These are phyloP conservation scores for Rhinella marina DNA, from an alignment of 2,797 vertebrate species.

Conservation along the genomic window DNA sequence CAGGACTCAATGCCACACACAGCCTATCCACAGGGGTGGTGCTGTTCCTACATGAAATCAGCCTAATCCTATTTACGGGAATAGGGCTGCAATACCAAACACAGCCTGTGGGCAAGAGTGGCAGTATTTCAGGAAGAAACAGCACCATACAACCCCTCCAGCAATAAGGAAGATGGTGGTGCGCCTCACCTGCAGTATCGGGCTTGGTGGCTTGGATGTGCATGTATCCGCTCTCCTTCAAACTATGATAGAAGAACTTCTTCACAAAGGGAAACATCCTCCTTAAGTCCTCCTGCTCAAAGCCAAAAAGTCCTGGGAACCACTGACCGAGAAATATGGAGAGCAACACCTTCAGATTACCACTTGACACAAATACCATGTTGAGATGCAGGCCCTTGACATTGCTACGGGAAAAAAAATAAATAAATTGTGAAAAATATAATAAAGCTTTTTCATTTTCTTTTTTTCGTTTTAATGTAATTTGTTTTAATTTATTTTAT, in stretches of 20 bases:
- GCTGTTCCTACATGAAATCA: no score
- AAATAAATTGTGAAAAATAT: background rate
- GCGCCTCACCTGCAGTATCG: conserved; percentile 71
- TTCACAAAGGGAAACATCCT: conserved; percentile 70
- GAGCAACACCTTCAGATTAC: conserved; percentile 59
- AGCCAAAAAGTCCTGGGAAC: conserved; percentile 70
- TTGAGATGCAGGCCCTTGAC: conserved; percentile 79
- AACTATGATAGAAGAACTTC: conserved; percentile 64
- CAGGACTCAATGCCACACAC: no score
- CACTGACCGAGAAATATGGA: conserved; percentile 68
- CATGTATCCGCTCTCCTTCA: conserved; percentile 74
- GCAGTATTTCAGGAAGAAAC: background rate
- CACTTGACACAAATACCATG: conserved; percentile 24
- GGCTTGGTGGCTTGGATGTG: conserved; percentile 79
- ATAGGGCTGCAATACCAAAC: background rate
- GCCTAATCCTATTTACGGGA: no score
- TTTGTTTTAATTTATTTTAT: no score
- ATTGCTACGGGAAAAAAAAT: conserved; percentile 65
- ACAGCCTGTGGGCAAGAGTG: background rate
- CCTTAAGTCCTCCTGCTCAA: conserved; percentile 70
- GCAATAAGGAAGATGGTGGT: no score
- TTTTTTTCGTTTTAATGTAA: no score
- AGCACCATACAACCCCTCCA: background rate
- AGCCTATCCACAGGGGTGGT: no score
- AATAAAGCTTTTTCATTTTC: background rate